Percentiles rank a stretch among this genome's conserved stretches.
Conservation (phyloP, 1,140 invertebrate species). For the Leptoteleia sp. region DNA sequence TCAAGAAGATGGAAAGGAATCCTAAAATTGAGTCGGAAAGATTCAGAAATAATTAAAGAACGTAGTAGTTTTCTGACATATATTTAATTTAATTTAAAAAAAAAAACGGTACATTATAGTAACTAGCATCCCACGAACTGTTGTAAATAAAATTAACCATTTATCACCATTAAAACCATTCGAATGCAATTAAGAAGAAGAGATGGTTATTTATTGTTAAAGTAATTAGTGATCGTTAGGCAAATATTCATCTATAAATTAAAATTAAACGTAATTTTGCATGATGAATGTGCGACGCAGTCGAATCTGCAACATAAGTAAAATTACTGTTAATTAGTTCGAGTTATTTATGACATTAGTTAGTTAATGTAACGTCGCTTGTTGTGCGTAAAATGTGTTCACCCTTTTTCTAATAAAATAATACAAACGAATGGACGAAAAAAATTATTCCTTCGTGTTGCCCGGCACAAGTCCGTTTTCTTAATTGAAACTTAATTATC, state of each 20-base stretch:
- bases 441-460: too few species aligned
- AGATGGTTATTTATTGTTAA: not conserved
- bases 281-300: slow-evolving; percentile 10
- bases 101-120: too few species aligned
- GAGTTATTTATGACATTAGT: slow-evolving; percentile 13
- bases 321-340: slow-evolving; percentile 5
- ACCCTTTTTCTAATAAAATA: not conserved
- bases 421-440: not conserved
- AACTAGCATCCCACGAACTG: too few species aligned
- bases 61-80: too few species aligned
- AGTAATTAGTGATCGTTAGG: slow-evolving; percentile 3
- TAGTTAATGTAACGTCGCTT: not conserved
- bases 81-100: too few species aligned
- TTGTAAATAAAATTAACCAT: not conserved
- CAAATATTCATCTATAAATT: not conserved
- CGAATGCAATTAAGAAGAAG: not conserved
- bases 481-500: slow-evolving; percentile 5
- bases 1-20: slow-evolving; percentile 14
- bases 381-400: not conserved
- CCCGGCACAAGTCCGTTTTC: too few species aligned
- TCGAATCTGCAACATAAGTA: slow-evolving; percentile 13
- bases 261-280: slow-evolving; percentile 8
- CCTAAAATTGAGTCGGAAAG: not conserved
- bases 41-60: slow-evolving; percentile 13
- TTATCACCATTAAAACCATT: not conserved